phyloP scores from a whole-genome alignment of 2,888 invertebrate species.

The Agonum fuliginosum region DNA sequence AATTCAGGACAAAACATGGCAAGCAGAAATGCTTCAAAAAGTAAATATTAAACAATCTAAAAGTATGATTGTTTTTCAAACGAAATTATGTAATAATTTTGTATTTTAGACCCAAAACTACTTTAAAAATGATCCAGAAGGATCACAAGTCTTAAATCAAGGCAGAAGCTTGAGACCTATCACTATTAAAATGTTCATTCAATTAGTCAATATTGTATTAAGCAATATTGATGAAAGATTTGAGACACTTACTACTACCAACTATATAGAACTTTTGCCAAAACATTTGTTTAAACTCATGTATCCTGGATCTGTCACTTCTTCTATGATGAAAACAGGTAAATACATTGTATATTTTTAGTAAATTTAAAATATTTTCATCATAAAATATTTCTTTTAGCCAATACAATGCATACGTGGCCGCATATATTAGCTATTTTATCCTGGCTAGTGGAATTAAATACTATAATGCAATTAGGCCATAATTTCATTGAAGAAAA shows the following conservation, averaged over 20 bases:
- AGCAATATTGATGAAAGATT: constrained; percentile 30
- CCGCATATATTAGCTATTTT: constrained; percentile 41
- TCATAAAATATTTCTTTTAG: no score
- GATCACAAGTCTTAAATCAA: constrained; percentile 17
- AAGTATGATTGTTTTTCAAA: no score
- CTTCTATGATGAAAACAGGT: constrained; percentile 50
- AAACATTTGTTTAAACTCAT: neutral
- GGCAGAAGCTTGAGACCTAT: constrained; percentile 45
- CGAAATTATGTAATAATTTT: constrained; percentile 11
- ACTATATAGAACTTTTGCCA: constrained; percentile 42
- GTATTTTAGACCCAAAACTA: constrained; percentile 41
- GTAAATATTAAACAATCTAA: no score
- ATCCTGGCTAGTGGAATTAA: constrained; percentile 43
- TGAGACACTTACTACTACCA: constrained; percentile 8
- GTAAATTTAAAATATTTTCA: neutral
- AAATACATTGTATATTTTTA: neutral
- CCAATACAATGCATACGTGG: constrained; percentile 44
- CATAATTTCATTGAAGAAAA: neutral
- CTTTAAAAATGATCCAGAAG: constrained; percentile 14
- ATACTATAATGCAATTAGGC: neutral
- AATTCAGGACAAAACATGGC: constrained; percentile 51
- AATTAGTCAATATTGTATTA: constrained; percentile 33
- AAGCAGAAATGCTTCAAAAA: constrained; percentile 23
- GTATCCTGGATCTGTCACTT: constrained; percentile 44
- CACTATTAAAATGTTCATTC: constrained; percentile 43